Percentiles rank a stretch among this genome's conserved stretches.
These are phyloP conservation scores for Pangasius krempfi DNA, from an alignment of 2,797 vertebrate species.

Conservation along the genomic window DNA sequence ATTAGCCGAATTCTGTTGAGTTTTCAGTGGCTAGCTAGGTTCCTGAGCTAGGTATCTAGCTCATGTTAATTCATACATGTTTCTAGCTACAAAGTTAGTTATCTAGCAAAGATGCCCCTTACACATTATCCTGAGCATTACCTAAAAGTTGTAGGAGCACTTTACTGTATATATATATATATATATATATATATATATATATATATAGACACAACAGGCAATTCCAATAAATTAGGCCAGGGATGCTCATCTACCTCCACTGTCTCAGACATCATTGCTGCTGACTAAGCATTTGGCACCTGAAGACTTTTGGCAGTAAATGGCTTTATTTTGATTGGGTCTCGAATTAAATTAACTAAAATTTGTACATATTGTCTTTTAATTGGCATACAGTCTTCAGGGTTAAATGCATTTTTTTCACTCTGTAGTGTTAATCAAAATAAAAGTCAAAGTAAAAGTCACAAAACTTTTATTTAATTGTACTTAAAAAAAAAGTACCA, in stretches of 20 bases:
- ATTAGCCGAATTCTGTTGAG: not conserved
- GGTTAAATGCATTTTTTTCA: not conserved
- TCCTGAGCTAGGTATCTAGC: not conserved
- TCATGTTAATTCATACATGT: not conserved
- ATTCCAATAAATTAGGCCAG: not conserved
- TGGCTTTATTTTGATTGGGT: not conserved
- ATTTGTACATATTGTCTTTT: not conserved
- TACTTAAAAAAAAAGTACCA: not conserved
- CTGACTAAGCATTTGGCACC: not conserved
- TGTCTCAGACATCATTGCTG: not conserved
- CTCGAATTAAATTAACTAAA: not conserved
- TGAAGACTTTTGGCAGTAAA: not conserved
- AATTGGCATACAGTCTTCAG: not conserved
- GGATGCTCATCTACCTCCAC: not conserved
- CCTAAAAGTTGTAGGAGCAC: not conserved
- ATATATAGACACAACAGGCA: not conserved
- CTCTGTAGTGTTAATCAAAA: not conserved
- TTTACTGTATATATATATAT: not conserved
- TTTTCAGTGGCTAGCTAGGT: not conserved
- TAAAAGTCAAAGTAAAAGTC: not conserved
- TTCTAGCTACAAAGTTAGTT: too few species aligned
- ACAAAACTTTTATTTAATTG: not conserved
- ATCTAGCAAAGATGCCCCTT: too few species aligned
- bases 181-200: not conserved
- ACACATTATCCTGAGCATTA: not conserved